Evolutionary conservation across 2,797 vertebrate genomes (phyloP), one percentile per base, ranked within the genome.

Genomic region (Sciurus vulgaris): DNA sequence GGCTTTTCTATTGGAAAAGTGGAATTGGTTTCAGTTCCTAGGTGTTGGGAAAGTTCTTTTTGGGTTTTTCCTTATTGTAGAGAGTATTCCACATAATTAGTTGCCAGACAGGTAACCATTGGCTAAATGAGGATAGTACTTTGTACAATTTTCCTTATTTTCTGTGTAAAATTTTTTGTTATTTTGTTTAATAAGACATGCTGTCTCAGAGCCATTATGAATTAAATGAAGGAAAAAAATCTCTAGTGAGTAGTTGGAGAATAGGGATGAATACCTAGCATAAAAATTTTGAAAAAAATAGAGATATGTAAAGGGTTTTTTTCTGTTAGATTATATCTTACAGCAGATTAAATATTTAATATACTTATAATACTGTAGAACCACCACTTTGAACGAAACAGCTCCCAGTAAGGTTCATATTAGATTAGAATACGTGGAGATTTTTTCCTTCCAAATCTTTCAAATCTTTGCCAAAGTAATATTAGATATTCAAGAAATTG

Each of bases 291-390:
- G 20, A 26, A 35, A 81, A 82, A 93, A 70, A 61, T 76, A 33
- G n/a, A 81, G 12, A 4, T 65, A 14, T 26, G 6, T 35, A 12
- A 49, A 13, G 3, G 18, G 44, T 63, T 83, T 93, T 91, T 74
- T 13, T 2, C 33, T 49, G 28, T 83, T 93, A 59, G 3, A 69
- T 85, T 93, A 54, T 59, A 70, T 93, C 5, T 95, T 35, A 90
- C 10, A 86, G 20, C 44, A 95, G 83, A 78, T 86, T 94, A 91
- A 81, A 8, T 89, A 59, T 92, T 94, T 85, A 78, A 93, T 74
- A 47, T 1, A 13, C 35, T 54, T 65, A 28, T 91, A 89, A 81
- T 83, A 78, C 65, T 95, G 63, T 92, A 51, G 3, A 72, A 61
- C 14, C 24, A 83, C 33, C 12, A 47, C 22, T 95, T 93, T 94